Evolutionary conservation across 37 sponge, comb jelly and placozoan genomes (phyloP), one percentile per base, ranked within the genome.

Genomic region (Geodia barretti): DNA sequence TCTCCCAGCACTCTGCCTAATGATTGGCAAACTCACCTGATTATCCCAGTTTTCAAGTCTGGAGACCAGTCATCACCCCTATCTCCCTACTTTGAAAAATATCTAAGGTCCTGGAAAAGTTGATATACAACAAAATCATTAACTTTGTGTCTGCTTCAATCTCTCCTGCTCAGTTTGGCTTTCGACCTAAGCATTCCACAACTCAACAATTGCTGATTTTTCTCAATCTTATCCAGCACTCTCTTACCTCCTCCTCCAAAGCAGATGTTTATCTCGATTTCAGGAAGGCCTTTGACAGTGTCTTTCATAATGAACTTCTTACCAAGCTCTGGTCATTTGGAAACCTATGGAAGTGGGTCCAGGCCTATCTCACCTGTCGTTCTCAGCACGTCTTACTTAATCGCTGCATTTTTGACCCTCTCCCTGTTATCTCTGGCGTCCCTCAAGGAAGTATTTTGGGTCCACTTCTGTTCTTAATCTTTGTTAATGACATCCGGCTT

Each of bases 381-480:
- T 17, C 54, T 14, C 54, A 47, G 7, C 54, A 14, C 14, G 54
- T 47, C 14, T 47, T 7, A 17, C 7, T 47, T 47, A 47, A 47
- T 14, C 7, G 14, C 14, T 47, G 11, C 14, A 47, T 7, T 47
- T 47, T 14, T 17, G 7, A 7, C 14, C 7, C 54, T 47, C 54
- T 47, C 7, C 54, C 54, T 17, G 54, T 47, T 47, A 47, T 47
- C 54, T 47, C 54, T 17, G 54, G 54, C 14, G 84, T 83, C 14
- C 84, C 84, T 8, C 84, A 75, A 42, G 77, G 77, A 3, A 64
- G 68, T 4, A 65, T 83, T 23, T 35, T 83, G 36, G 77, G 84
- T 25, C 84, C 84, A 24, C 76, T 83, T 1, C 32, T 83, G 34
- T 83, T 83, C 40, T 23, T 33, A 42, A 68, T 83, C 61, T 83